phyloP scores from a whole-genome alignment of 1,140 invertebrate species.

The Pogonognathellus flavescens region DNA sequence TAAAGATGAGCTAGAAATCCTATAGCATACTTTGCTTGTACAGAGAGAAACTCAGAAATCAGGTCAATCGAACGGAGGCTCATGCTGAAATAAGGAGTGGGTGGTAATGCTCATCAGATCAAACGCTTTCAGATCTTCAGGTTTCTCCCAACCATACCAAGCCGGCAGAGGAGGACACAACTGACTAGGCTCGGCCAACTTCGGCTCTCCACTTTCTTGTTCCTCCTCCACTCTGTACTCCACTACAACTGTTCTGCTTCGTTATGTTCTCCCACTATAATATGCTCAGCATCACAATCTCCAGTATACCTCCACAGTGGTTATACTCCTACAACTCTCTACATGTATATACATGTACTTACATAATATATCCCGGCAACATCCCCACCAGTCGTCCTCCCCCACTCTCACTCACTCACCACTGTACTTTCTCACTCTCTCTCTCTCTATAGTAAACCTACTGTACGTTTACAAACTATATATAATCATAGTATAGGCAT shows the following conservation, averaged over 20 bases:
- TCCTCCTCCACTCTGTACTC: slow-evolving; percentile 16
- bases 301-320: neutral
- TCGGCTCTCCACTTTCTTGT: slow-evolving; percentile 26
- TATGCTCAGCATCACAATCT: neutral
- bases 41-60: slow-evolving; percentile 60
- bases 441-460: neutral
- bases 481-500: too few species aligned
- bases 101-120: slow-evolving; percentile 57
- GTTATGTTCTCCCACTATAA: neutral
- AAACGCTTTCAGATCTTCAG: slow-evolving; percentile 61
- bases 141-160: slow-evolving; percentile 38
- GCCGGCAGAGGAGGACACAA: slow-evolving; percentile 46
- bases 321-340: too few species aligned
- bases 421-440: neutral
- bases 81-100: slow-evolving; percentile 63
- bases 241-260: neutral
- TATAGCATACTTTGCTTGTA: slow-evolving; percentile 23
- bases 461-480: too few species aligned
- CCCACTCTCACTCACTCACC: neutral
- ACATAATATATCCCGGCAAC: too few species aligned
- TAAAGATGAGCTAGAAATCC: slow-evolving; percentile 32
- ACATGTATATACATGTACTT: too few species aligned
- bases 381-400: too few species aligned
- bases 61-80: slow-evolving; percentile 63
- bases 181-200: slow-evolving; percentile 34